phyloP scores from a whole-genome alignment of 2,888 invertebrate genomes.

The Cephonodes hylas region DNA sequence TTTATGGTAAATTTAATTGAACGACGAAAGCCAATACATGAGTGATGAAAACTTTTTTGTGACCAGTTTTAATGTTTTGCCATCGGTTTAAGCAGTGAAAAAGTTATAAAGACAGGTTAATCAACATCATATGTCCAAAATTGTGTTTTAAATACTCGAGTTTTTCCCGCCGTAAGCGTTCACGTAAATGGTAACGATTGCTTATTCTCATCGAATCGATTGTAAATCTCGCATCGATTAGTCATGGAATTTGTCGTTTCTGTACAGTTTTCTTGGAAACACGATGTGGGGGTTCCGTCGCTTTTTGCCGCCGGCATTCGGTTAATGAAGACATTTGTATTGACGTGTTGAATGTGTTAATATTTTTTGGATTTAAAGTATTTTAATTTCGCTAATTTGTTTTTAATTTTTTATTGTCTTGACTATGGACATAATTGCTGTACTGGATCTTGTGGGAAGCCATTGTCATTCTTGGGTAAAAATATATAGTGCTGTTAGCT shows the following conservation, averaged over 20 bases:
- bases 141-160: neutral
- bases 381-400: slow-evolving; percentile 14
- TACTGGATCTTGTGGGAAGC: neutral
- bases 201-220: slow-evolving; percentile 46
- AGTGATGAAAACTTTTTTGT: no score
- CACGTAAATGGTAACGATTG: slow-evolving; percentile 27
- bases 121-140: neutral
- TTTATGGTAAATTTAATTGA: neutral
- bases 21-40: neutral
- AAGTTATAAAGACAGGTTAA: neutral
- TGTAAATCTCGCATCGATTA: slow-evolving; percentile 57
- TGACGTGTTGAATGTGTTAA: slow-evolving; percentile 57
- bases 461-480: no score
- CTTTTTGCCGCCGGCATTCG: slow-evolving; percentile 52
- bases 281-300: slow-evolving; percentile 69
- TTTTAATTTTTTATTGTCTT: slow-evolving; percentile 24
- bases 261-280: slow-evolving; percentile 66
- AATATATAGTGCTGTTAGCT: no score
- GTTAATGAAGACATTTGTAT: slow-evolving; percentile 73
- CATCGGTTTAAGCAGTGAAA: neutral
- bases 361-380: slow-evolving; percentile 38
- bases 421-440: neutral
- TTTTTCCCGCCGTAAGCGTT: slow-evolving; percentile 13
- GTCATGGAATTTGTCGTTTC: slow-evolving; percentile 64
- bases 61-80: neutral